Conservation (phyloP, 2,888 invertebrate species). For the Caenorhabditis drosophilae region DNA sequence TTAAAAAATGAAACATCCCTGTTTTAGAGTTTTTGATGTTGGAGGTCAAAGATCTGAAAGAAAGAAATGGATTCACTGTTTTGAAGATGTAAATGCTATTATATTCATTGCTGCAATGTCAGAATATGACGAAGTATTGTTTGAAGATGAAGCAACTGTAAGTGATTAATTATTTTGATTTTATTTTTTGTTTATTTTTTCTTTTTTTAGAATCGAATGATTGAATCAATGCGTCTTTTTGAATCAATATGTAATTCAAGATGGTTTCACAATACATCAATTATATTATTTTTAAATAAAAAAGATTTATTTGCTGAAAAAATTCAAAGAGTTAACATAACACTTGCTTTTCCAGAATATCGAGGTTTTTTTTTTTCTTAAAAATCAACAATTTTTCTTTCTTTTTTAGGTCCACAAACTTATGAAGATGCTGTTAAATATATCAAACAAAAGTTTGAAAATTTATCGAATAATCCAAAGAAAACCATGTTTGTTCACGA, state of each 20-base stretch:
- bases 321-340: conserved; percentile 52
- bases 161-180: neutral
- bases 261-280: conserved; percentile 68
- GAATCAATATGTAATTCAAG: conserved; percentile 67
- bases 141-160: conserved; percentile 99
- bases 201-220: conserved; percentile 64
- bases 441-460: conserved; percentile 60
- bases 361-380: conserved; percentile 37
- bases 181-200: neutral
- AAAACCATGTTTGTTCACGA: conserved; percentile 61
- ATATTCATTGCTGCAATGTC: conserved; percentile 99
- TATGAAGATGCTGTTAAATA: conserved; percentile 59
- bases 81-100: conserved; percentile 74
- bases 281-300: conserved; percentile 66
- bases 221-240: conserved; percentile 67
- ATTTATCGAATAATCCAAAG: conserved; percentile 57
- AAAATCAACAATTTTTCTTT: neutral
- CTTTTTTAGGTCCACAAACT: conserved; percentile 57
- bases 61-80: conserved; percentile 67
- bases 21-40: conserved; percentile 65
- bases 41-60: conserved; percentile 65
- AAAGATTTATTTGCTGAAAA: conserved; percentile 67
- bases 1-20: neutral
- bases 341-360: conserved; percentile 63
- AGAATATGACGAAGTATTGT: conserved; percentile 79